Conservation (phyloP, 2,888 invertebrate genomes). For the Heliconius cydno region DNA sequence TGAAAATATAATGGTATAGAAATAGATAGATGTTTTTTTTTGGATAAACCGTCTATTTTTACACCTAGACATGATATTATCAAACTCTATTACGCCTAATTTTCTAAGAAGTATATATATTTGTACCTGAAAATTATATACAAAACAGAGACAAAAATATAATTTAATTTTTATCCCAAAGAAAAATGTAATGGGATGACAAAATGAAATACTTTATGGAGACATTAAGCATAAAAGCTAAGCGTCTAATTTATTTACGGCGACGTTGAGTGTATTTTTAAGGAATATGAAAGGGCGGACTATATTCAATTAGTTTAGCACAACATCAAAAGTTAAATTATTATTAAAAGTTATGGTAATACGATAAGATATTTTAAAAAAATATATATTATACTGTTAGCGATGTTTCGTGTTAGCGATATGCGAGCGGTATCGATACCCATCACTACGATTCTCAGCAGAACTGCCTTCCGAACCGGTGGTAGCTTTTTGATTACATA, state of each 20-base stretch:
- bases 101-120: neutral
- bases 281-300: conserved; percentile 49
- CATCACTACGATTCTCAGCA: too few species aligned
- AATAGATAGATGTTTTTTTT: too few species aligned
- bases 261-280: conserved; percentile 46
- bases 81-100: too few species aligned
- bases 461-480: too few species aligned
- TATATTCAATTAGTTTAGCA: conserved; percentile 14
- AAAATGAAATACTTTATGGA: conserved; percentile 49
- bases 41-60: too few species aligned
- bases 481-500: too few species aligned
- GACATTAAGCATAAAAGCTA: conserved; percentile 52
- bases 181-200: conserved; percentile 33
- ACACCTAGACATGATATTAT: too few species aligned
- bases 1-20: too few species aligned
- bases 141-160: neutral
- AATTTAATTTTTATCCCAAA: conserved; percentile 18
- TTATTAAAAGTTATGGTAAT: neutral
- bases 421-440: too few species aligned
- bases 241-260: conserved; percentile 57
- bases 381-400: too few species aligned
- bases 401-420: too few species aligned
- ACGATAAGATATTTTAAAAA: neutral
- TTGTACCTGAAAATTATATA: neutral
- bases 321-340: conserved; percentile 5